Conservation (phyloP, 2,888 invertebrate genomes). For the Limnephilus marmoratus region DNA sequence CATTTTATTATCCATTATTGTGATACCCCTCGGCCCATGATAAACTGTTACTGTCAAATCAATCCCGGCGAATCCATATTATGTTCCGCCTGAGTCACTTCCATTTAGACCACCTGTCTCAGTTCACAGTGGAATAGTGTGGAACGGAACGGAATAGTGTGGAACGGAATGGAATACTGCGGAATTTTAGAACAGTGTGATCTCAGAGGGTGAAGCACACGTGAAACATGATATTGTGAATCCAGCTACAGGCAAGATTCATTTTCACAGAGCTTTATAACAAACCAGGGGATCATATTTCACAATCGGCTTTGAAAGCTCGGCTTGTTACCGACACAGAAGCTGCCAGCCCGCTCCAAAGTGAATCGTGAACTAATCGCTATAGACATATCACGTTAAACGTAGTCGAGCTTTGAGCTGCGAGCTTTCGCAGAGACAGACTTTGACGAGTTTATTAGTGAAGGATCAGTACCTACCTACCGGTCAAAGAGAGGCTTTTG, state of each 20-base stretch:
- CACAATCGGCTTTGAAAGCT: conserved; percentile 41
- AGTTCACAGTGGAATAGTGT: background rate
- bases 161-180: background rate
- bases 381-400: conserved; percentile 13
- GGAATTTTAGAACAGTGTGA: background rate
- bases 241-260: conserved; percentile 44
- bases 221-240: conserved; percentile 25
- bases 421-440: background rate
- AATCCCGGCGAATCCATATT: conserved; percentile 7
- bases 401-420: background rate
- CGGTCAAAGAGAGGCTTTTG: background rate
- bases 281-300: conserved; percentile 50
- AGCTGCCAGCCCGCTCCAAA: conserved; percentile 14
- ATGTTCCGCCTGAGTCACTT: conserved; percentile 3
- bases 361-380: conserved; percentile 8
- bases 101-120: conserved; percentile 41
- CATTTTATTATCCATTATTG: background rate
- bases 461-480: background rate
- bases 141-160: background rate
- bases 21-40: background rate
- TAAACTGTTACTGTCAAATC: conserved; percentile 29
- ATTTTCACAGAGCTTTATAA: conserved; percentile 46
- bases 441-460: conserved; percentile 2
- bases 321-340: conserved; percentile 19
- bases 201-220: conserved; percentile 31